Evolutionary conservation across 2,888 invertebrate genomes (phyloP).

Genomic region (Latrodectus hesperus): DNA sequence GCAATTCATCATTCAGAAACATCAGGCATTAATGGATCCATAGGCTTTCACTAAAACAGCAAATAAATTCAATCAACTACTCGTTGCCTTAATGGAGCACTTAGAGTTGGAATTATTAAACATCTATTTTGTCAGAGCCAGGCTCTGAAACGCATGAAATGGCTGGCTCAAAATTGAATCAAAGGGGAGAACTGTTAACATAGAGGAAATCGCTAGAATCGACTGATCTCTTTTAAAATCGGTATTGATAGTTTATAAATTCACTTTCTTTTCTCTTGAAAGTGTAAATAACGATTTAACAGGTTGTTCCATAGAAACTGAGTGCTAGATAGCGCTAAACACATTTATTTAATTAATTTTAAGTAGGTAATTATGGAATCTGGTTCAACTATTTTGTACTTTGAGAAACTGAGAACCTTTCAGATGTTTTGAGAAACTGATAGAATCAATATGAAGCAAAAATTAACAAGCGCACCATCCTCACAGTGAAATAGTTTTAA

Average conservation of each 20-base stretch:
- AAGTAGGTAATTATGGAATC: no score
- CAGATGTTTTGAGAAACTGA: no score
- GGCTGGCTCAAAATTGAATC: slow-evolving; percentile 9
- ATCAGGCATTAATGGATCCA: slow-evolving; percentile 19
- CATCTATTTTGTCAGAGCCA: slow-evolving; percentile 11
- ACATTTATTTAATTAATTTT: no score
- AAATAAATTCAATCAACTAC: slow-evolving; percentile 27
- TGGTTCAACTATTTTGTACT: no score
- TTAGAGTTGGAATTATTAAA: slow-evolving; percentile 36
- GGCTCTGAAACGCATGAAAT: not conserved
- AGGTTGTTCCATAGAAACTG: no score
- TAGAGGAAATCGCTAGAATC: not conserved
- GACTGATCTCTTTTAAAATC: not conserved
- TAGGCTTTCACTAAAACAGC: slow-evolving; percentile 1
- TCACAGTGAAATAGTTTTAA: no score
- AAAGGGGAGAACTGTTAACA: slow-evolving; percentile 3
- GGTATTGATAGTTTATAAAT: not conserved
- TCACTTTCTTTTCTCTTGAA: no score
- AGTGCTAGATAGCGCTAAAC: no score
- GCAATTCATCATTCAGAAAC: slow-evolving; percentile 29
- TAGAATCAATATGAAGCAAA: no score
- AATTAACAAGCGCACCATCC: no score
- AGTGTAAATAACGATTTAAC: no score
- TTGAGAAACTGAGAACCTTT: not conserved
- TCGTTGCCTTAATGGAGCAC: slow-evolving; percentile 16